Percentiles rank a stretch among this genome's conserved stretches.
Evolutionary conservation across 2,888 invertebrate genomes (phyloP).

Genomic region (Limenitis camilla): DNA sequence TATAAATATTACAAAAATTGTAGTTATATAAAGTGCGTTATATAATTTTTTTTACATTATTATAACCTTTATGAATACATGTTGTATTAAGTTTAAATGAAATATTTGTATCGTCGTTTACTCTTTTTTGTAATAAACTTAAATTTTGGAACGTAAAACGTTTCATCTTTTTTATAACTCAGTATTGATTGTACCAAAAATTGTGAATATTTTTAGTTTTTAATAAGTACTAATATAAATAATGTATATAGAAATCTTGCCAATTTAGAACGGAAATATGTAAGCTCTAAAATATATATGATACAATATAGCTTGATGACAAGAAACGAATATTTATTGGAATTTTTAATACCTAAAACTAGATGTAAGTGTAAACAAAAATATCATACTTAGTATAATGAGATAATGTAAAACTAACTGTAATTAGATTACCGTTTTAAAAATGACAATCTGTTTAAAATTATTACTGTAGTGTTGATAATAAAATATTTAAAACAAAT

Average conservation of each 20-base stretch:
- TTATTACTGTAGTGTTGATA: slow-evolving; percentile 58
- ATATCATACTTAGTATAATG: slow-evolving; percentile 20
- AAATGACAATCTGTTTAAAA: slow-evolving; percentile 48
- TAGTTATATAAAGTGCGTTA: background rate
- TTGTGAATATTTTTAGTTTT: slow-evolving; percentile 12
- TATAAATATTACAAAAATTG: too few species aligned
- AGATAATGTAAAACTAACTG: slow-evolving; percentile 40
- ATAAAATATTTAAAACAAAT: slow-evolving; percentile 51
- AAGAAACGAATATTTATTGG: slow-evolving; percentile 42
- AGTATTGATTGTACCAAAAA: slow-evolving; percentile 9
- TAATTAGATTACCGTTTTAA: slow-evolving; percentile 46
- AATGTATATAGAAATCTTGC: slow-evolving; percentile 16
- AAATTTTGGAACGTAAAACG: slow-evolving; percentile 12
- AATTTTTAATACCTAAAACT: slow-evolving; percentile 23
- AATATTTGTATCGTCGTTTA: slow-evolving; percentile 2
- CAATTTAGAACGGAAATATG: slow-evolving; percentile 16
- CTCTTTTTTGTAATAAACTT: slow-evolving; percentile 3
- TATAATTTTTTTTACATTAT: background rate
- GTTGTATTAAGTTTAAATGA: slow-evolving; percentile 1
- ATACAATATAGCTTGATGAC: slow-evolving; percentile 11
- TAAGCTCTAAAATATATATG: slow-evolving; percentile 8
- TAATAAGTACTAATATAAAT: slow-evolving; percentile 3
- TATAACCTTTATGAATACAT: background rate
- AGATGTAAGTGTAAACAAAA: slow-evolving; percentile 16
- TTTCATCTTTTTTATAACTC: slow-evolving; percentile 14